Base-by-base conservation (phyloP, 2,888 invertebrate genomes). In the Pteria penguin region DNA sequence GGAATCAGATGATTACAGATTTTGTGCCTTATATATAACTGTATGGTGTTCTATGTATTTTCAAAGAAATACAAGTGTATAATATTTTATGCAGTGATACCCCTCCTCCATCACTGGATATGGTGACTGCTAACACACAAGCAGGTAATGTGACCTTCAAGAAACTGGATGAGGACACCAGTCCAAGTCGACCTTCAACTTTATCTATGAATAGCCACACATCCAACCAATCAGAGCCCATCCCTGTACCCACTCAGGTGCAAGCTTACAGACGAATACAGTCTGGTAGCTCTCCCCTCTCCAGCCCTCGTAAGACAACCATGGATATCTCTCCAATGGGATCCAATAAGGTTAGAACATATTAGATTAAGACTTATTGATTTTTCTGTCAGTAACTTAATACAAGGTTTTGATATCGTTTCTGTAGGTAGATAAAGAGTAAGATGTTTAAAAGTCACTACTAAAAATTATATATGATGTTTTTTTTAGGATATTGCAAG, bases 181-280 rank as follows among this genome's bases (percentile, higher is more conserved):
- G 84, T 76, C 81, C 83, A n/a, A 84, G 74, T 62, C 78, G 86
- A 36, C 90, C 87, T 22, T 83, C 84, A 14, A 83, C 85, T 24
- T 83, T 87, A 54, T 84, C 84, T 69, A 86, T 86, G 60, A 76
- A 72, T 55, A 62, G 57, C 14, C 81, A 76, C 60, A 77, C 82
- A 52, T 80, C 83, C 14, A 78, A 82, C 18, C 72, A 85, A n/a
- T 86, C 95, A 4, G 95, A 96, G 89, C 96, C 96, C 4, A 95
- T 96, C 81, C 96, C 96, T 2, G 96, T 96, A 66, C 96, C 96
- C 11, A 94, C 95, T 8, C 95, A 95, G 88, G 92, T 93, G 76
- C 94, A 93, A 71, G 93, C 93, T 11, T 94, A 93, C 83, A 91
- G 93, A 79, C 91, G 93, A 76, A 93, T 94, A 57, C 89, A 89